Evolutionary conservation across 1,140 invertebrate genomes (phyloP).

Genomic region (Bombyx mori): ASM3026992v2 NC_085117.1:18723001-18723500

Average conservation of each 20-base stretch:
- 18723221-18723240: conserved; percentile 7
- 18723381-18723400: conserved; percentile 20
- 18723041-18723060: too few relatives aligned
- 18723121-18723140: too few relatives aligned
- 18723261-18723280: background rate
- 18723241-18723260: conserved; percentile 9
- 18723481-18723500: too few relatives aligned
- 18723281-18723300: conserved; percentile 4
- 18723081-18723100: too few relatives aligned
- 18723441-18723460: too few relatives aligned
- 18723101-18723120: too few relatives aligned
- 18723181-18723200: conserved; percentile 20
- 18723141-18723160: too few relatives aligned
- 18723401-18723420: background rate
- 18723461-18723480: background rate
- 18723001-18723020: conserved; percentile 2
- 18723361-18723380: conserved; percentile 19
- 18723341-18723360: conserved; percentile 17
- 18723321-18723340: conserved; percentile 21
- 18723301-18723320: conserved; percentile 16
- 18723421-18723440: background rate
- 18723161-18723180: conserved; percentile 2
- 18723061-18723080: too few relatives aligned
- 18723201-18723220: conserved; percentile 25
- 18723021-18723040: background rate